Evolutionary conservation across 2,113 vertebrate species (phyloP).

Genomic region (Pseudorectes ferrugineus): DNA sequence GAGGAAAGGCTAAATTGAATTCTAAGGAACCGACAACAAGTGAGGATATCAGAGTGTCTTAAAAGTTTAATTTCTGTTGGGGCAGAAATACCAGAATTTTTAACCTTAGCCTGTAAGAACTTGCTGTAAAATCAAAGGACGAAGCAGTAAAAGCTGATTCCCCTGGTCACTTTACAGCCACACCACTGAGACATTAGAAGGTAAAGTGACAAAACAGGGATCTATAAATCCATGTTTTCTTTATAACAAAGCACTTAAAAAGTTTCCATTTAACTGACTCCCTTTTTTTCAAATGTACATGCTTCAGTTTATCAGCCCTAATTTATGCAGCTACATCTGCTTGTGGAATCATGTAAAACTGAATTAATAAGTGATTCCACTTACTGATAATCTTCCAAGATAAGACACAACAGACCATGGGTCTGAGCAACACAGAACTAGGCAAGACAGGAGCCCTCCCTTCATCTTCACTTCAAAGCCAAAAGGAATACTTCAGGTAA

Average conservation of each 20-base stretch:
- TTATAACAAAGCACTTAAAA: neutral
- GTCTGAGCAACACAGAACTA: neutral
- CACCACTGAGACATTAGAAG: neutral
- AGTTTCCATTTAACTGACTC: neutral
- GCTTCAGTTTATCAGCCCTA: neutral
- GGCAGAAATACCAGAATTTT: neutral
- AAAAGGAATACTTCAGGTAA: conserved; percentile 18
- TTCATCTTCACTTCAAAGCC: conserved; percentile 16
- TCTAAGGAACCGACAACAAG: neutral
- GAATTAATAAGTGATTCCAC: neutral
- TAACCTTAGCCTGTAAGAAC: neutral
- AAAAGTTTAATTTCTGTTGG: neutral
- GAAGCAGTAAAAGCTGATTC: neutral
- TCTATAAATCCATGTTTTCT: neutral
- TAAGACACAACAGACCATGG: neutral
- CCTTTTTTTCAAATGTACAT: neutral
- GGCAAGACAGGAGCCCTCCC: neutral
- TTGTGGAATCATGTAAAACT: neutral
- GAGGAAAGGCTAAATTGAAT: neutral
- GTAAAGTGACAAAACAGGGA: neutral
- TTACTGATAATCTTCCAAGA: neutral
- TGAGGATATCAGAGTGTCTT: neutral
- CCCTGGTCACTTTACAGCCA: neutral
- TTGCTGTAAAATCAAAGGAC: neutral
- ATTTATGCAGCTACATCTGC: neutral